Base-by-base conservation (phyloP, 2,113 vertebrate genomes). In the Hyla sarda region DNA sequence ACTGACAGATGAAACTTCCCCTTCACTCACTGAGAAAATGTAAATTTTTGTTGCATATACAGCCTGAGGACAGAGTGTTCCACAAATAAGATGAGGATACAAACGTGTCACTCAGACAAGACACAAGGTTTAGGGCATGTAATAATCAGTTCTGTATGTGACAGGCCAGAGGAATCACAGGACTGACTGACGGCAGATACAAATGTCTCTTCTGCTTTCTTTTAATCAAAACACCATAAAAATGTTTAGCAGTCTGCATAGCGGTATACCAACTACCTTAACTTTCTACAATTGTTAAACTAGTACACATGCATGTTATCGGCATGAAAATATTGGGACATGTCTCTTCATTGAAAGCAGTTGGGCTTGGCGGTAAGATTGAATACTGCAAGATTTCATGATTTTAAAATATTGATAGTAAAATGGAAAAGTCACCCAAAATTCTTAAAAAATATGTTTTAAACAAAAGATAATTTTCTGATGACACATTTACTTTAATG, bases 51-150 rank as follows among this genome's bases (percentile, higher is more conserved):
- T 60, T 62, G 54, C 78, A 87, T 87, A 87, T 87, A 82, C 78
- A 81, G 85, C 85, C 85, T n/a, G 67, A 87, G 85, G 85, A 82
- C 52, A 87, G 67, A 83, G 48, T 69, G 81, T 83, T 83, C 86
- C 72, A 83, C 80, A 87, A 77, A 77, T 87, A 78, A 56, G 48
- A 82, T 83, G 62, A 87, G 82, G 23, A 78, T 87, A 34, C 58
- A 78, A 69, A 83, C 25, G n/a, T 83, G 81, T 87, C 81, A 87
- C 65, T 87, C 80, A 83, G 74, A 67, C 54, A 65, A 83, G 86
- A 82, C 80, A 83, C 72, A 77, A 87, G 69, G 45, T 83, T 83
- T 69, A 87, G 82, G 80, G 82, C 72, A 77, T 69, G 82, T 83
- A 87, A 87, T 87, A 87, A 83, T 87, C 76, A 83, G 71, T 67